Percentiles rank a stretch among this genome's conserved stretches.
Evolutionary conservation across 2,888 invertebrate species (phyloP).

Genomic region (Pammene aurita): DNA sequence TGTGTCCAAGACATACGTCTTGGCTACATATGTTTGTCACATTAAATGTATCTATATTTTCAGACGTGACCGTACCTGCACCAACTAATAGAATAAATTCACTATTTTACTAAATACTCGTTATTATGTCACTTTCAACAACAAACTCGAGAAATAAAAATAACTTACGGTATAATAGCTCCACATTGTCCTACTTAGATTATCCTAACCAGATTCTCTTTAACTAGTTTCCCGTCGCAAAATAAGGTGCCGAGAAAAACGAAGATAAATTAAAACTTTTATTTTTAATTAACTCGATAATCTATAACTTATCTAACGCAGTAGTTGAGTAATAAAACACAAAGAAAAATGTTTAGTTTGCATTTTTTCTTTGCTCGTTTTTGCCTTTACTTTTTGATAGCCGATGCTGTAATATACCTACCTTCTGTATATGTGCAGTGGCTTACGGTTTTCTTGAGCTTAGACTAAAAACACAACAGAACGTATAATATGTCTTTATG

Average conservation of each 20-base stretch:
- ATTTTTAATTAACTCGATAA: conserved; percentile 21
- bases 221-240: conserved; percentile 5
- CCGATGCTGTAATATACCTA: too few species aligned
- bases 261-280: conserved; percentile 7
- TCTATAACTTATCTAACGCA: conserved; percentile 17
- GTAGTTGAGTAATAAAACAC: conserved; percentile 21
- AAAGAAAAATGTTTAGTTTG: neutral
- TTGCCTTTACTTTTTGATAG: too few species aligned
- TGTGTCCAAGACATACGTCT: too few species aligned
- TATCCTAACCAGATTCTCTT: conserved; percentile 4
- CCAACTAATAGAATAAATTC: too few species aligned
- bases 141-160: conserved; percentile 6
- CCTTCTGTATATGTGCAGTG: too few species aligned
- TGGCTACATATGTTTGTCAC: too few species aligned
- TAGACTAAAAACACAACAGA: too few species aligned
- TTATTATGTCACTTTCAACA: conserved; percentile 10
- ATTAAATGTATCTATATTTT: too few species aligned
- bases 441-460: too few species aligned
- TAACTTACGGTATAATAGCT: conserved; percentile 2
- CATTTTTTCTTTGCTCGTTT: neutral
- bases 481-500: too few species aligned
- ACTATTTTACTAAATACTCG: neutral
- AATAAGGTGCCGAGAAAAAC: conserved; percentile 17
- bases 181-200: conserved; percentile 4
- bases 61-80: too few species aligned